phyloP scores from a whole-genome alignment of 2,113 vertebrate genomes.

The Eptesicus fuscus region DNA sequence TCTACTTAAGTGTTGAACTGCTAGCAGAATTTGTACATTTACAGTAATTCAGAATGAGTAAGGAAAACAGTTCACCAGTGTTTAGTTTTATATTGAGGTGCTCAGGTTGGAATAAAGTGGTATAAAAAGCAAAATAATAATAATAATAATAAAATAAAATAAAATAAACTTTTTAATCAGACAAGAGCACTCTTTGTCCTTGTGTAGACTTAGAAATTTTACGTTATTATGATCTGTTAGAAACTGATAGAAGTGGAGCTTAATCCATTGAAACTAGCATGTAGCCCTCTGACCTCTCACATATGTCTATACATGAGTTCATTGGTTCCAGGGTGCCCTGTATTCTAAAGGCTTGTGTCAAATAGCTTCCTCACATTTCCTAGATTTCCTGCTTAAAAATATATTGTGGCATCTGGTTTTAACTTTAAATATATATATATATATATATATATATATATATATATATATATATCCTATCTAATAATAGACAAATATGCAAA shows the following conservation, averaged over 20 bases:
- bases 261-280: not conserved
- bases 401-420: not conserved
- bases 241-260: not conserved
- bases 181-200: not conserved
- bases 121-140: slow-evolving; percentile 66
- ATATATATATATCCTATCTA: no score
- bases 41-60: slow-evolving; percentile 82
- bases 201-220: not conserved
- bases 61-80: slow-evolving; percentile 84
- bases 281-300: not conserved
- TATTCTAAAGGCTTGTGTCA: not conserved
- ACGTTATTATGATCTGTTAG: not conserved
- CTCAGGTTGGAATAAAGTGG: slow-evolving; percentile 90
- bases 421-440: not conserved
- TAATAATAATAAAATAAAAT: not conserved
- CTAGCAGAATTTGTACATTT: slow-evolving; percentile 83
- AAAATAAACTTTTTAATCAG: not conserved
- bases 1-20: slow-evolving; percentile 85
- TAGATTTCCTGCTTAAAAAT: not conserved
- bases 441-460: no score
- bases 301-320: not conserved
- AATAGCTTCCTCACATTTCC: not conserved
- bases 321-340: not conserved
- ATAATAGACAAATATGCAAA: no score
- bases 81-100: slow-evolving; percentile 88